These are phyloP conservation scores for Dynastes tityus DNA, from an alignment of 2,888 invertebrate genomes.

Conservation along the genomic window DNA sequence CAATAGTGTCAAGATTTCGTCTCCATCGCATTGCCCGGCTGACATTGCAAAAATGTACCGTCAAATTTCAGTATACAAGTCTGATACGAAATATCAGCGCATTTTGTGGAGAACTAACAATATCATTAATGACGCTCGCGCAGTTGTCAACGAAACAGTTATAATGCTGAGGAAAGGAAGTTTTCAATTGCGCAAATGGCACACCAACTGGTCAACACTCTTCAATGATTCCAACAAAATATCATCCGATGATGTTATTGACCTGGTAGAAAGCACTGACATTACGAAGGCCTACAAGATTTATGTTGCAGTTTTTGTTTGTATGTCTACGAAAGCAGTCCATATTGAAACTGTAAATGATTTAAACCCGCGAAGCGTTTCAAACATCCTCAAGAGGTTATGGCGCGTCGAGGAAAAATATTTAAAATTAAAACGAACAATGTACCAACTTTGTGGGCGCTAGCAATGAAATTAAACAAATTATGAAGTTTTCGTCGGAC, in stretches of 20 bases:
- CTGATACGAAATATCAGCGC: slow-evolving; percentile 4
- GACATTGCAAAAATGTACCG: slow-evolving; percentile 22
- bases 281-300: neutral
- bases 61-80: neutral
- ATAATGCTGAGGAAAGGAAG: neutral
- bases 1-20: slow-evolving; percentile 15
- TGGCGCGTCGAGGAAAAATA: too few species aligned
- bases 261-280: neutral
- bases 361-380: neutral
- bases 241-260: neutral
- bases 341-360: slow-evolving; percentile 30
- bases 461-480: too few species aligned
- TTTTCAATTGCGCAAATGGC: neutral
- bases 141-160: neutral
- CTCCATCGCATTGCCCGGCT: neutral
- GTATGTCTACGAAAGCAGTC: slow-evolving; percentile 26
- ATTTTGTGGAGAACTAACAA: slow-evolving; percentile 12
- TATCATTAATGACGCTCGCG: neutral
- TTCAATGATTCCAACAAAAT: neutral
- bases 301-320: slow-evolving; percentile 2
- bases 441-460: too few species aligned
- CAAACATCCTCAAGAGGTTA: too few species aligned
- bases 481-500: too few species aligned
- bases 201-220: neutral
- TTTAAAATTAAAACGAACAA: too few species aligned